A percentile compares a stretch with the other conserved stretches of the same genome.
These are phyloP conservation scores for Spicauda simplicius DNA, from an alignment of 2,888 invertebrate genomes.

Conservation along the genomic window DNA sequence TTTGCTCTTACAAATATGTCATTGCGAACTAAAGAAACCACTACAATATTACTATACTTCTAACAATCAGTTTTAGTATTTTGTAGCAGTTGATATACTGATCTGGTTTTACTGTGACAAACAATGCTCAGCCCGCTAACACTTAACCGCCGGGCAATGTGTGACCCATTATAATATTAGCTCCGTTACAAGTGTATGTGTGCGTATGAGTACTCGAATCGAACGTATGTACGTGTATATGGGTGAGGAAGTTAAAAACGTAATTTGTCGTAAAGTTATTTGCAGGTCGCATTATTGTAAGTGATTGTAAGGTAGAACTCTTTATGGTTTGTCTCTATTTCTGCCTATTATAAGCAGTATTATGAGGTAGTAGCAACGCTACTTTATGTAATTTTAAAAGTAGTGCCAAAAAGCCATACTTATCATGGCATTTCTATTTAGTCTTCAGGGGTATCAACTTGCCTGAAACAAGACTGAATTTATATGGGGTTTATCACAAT, in stretches of 20 bases:
- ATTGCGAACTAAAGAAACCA: background rate
- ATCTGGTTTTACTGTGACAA: conserved; percentile 10
- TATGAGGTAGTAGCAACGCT: too few relatives aligned
- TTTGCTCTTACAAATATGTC: background rate
- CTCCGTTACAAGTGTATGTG: conserved; percentile 44
- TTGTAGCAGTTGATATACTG: conserved; percentile 3
- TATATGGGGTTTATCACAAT: too few relatives aligned
- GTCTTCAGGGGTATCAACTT: too few relatives aligned
- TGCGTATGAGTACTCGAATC: conserved; percentile 48
- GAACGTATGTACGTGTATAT: conserved; percentile 46
- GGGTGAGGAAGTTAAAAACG: conserved; percentile 55
- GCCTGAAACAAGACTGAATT: too few relatives aligned
- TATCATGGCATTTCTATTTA: too few relatives aligned
- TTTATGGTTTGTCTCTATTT: too few relatives aligned
- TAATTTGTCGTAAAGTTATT: conserved; percentile 59
- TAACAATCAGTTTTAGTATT: background rate
- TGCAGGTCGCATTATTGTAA: conserved; percentile 38
- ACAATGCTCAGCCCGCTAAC: conserved; percentile 48
- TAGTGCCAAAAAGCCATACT: too few relatives aligned
- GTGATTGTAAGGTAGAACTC: conserved; percentile 14
- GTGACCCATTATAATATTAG: conserved; percentile 45
- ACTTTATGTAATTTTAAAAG: too few relatives aligned
- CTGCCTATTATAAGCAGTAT: too few relatives aligned
- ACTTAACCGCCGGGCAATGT: conserved; percentile 49
- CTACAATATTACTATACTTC: background rate